A percentile compares a stretch with the other conserved stretches of the same genome.
Evolutionary conservation across 2,888 invertebrate species (phyloP).

Genomic region (Syrphus vitripennis): DNA sequence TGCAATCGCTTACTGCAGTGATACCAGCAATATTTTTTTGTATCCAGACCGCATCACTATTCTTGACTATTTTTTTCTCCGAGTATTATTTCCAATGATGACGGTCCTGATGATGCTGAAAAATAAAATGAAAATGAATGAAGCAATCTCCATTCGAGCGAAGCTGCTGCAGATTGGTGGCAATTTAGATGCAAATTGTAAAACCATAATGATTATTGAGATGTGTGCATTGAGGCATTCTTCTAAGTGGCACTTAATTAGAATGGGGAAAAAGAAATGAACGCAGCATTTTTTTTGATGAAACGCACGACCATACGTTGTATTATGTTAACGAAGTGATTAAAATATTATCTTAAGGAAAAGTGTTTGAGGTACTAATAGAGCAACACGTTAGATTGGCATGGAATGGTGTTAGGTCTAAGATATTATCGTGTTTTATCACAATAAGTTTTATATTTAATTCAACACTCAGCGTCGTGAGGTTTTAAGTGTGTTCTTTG

Average conservation of each 20-base stretch:
- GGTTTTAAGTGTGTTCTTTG: background rate
- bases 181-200: conserved; percentile 65
- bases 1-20: conserved; percentile 64
- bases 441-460: background rate
- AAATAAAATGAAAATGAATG: background rate
- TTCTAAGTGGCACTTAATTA: conserved; percentile 65
- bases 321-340: background rate
- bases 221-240: conserved; percentile 54
- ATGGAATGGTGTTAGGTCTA: background rate
- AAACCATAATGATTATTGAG: conserved; percentile 55
- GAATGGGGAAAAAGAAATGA: background rate
- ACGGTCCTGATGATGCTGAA: no score
- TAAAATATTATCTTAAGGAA: background rate
- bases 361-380: background rate
- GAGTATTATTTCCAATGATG: background rate
- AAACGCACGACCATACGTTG: background rate
- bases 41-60: background rate
- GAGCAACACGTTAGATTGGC: background rate
- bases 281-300: background rate
- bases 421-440: no score
- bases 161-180: conserved; percentile 24
- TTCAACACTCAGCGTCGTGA: no score
- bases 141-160: background rate
- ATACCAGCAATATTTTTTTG: conserved; percentile 29
- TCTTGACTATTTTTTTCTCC: conserved; percentile 5